phyloP scores from a whole-genome alignment of 2,888 invertebrate genomes.

The Caenorhabditis panamensis region DNA sequence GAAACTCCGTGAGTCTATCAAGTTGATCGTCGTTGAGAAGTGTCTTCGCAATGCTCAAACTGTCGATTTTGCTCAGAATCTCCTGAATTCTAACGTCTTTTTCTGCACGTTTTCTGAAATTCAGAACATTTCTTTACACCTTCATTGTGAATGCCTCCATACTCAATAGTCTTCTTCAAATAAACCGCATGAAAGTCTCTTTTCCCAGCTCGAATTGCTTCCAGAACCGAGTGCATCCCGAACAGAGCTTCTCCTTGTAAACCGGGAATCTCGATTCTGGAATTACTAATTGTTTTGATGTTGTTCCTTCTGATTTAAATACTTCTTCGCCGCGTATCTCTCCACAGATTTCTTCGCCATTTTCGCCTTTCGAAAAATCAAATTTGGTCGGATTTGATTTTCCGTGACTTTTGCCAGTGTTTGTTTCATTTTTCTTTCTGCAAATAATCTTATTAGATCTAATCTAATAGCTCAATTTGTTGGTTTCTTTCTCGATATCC shows the following conservation, averaged over 20 bases:
- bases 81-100: conserved; percentile 48
- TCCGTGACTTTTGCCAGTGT: conserved; percentile 3
- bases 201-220: conserved; percentile 58
- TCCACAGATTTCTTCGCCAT: conserved; percentile 62
- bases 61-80: conserved; percentile 43
- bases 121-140: too few species aligned
- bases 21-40: conserved; percentile 57
- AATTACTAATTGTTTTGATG: too few species aligned
- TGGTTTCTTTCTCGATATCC: background rate
- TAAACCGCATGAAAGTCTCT: conserved; percentile 53
- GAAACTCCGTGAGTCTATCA: conserved; percentile 66
- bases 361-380: conserved; percentile 66
- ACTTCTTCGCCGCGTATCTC: conserved; percentile 60
- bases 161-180: conserved; percentile 59
- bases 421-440: conserved; percentile 14
- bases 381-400: conserved; percentile 62
- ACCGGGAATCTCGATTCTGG: conserved; percentile 55
- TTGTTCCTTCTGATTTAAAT: too few species aligned
- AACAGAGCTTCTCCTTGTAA: conserved; percentile 65
- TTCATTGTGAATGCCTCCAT: too few species aligned
- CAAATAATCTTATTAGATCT: too few species aligned
- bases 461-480: background rate
- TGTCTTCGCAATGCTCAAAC: conserved; percentile 31
- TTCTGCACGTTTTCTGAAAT: conserved; percentile 56
- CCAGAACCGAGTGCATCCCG: conserved; percentile 66